Evolutionary conservation across 2,113 vertebrate genomes (phyloP).

Genomic region (Cnemophilus loriae): DNA sequence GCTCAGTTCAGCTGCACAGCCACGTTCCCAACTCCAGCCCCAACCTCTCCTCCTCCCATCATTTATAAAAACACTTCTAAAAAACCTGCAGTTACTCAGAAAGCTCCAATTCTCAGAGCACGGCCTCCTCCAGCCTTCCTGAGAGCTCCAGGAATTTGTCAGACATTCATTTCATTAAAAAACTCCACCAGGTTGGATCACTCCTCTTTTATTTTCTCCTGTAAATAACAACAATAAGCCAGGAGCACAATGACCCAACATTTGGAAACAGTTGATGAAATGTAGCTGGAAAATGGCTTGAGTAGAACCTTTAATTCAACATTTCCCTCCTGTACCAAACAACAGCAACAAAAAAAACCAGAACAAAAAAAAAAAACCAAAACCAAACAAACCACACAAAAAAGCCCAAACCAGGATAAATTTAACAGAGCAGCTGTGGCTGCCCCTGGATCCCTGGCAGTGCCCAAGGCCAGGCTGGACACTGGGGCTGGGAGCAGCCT

Average conservation of each 20-base stretch:
- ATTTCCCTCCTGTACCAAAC: not conserved
- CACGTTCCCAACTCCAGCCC: not conserved
- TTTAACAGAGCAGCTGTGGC: not conserved
- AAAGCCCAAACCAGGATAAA: not conserved
- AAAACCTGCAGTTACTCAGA: not conserved
- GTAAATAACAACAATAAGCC: not conserved
- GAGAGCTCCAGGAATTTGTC: not conserved
- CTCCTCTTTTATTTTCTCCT: not conserved
- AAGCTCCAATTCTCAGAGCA: not conserved
- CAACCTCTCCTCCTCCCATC: not conserved
- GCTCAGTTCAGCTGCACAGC: no score
- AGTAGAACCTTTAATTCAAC: not conserved
- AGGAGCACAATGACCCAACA: not conserved
- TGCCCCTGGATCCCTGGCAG: not conserved
- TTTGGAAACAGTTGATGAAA: not conserved
- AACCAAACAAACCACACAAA: not conserved
- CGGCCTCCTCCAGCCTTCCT: not conserved
- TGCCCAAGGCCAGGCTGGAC: not conserved
- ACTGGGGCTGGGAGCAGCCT: not conserved
- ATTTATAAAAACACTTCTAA: not conserved
- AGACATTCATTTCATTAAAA: not conserved
- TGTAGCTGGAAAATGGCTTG: not conserved
- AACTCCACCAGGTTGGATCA: not conserved
- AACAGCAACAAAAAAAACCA: not conserved
- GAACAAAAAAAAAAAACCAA: not conserved